Evolutionary conservation across 2,113 vertebrate genomes (phyloP), one percentile per base, ranked within the genome.

Genomic region (Rhagologus leucostigma): DNA sequence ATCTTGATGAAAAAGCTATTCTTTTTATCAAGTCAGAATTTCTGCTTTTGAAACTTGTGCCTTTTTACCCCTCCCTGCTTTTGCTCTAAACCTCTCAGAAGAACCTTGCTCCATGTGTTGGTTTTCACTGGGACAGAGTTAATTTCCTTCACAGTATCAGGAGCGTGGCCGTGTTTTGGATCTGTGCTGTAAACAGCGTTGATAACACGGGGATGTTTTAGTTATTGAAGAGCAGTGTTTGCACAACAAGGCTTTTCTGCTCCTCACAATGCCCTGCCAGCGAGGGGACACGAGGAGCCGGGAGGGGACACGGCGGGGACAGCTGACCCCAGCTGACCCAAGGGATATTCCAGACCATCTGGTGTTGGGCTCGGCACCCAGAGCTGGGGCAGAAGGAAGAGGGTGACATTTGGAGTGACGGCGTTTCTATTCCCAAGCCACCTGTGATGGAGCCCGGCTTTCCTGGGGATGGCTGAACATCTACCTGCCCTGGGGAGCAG

Each of bases 1-100:
- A 32, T 30, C 14, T 16, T 32, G 7, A 3, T 59, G 11, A 29
- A 30, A 85, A 84, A 59, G 23, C 10, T 0, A 0, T 27, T 29
- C 4, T 53, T 49, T 62, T 42, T 23, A 24, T 32, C 11, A 29
- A 59, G 19, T 21, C 14, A 60, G 7, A 65, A 59, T 69, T 59
- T 63, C 21, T 41, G 1, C 0, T 64, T 91, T 64, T 82, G 12
- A 44, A 85, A 59, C 3, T 18, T 32, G 1, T 16, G 8, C 11
- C 13, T 68, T 67, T 67, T 52, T 68, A 2, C 7, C 3, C 5
- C 15, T 65, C 5, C n/a, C 22, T 68, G 27, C 4, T 35, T 88
- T 64, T 90, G 20, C 12, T 39, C 33, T 41, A 42, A 22, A 33
- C 1, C 9, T n/a, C 19, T 56, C 26, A 67, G 46, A 60, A 71